Conservation (phyloP, 64 coral and sea anemone genomes). For the Actinia tenebrosa region DNA sequence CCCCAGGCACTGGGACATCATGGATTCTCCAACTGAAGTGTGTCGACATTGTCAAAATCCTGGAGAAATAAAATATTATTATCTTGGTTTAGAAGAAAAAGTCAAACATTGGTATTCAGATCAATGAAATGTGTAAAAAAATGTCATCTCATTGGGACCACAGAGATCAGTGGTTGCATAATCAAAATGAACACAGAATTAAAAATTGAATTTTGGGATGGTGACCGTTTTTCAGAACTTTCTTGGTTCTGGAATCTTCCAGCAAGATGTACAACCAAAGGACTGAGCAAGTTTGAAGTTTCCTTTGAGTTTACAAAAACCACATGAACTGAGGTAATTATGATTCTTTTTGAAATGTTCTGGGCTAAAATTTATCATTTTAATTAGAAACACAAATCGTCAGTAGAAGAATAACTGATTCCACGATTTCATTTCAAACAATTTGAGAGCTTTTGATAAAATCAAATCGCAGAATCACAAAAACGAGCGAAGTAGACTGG, state of each 20-base stretch:
- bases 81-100: constrained; percentile 8
- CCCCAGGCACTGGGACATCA: constrained; percentile 29
- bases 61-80: constrained; percentile 25
- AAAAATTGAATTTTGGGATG: constrained; percentile 28
- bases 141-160: constrained; percentile 41
- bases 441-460: too few relatives aligned
- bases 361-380: too few relatives aligned
- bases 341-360: too few relatives aligned
- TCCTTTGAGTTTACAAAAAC: too few relatives aligned
- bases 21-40: constrained; percentile 24
- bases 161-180: constrained; percentile 40
- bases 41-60: constrained; percentile 30
- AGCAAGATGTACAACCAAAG: not conserved
- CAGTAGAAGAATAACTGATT: too few relatives aligned
- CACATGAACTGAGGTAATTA: too few relatives aligned
- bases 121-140: constrained; percentile 28
- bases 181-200: constrained; percentile 27
- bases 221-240: constrained; percentile 18
- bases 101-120: constrained; percentile 31
- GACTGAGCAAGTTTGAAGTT: too few relatives aligned
- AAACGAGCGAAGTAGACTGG: too few relatives aligned
- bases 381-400: too few relatives aligned
- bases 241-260: constrained; percentile 24
- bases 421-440: too few relatives aligned
- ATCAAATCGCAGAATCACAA: too few relatives aligned